Conservation (phyloP, 2,797 vertebrate genomes). For the Sebastes elongatus region DNA sequence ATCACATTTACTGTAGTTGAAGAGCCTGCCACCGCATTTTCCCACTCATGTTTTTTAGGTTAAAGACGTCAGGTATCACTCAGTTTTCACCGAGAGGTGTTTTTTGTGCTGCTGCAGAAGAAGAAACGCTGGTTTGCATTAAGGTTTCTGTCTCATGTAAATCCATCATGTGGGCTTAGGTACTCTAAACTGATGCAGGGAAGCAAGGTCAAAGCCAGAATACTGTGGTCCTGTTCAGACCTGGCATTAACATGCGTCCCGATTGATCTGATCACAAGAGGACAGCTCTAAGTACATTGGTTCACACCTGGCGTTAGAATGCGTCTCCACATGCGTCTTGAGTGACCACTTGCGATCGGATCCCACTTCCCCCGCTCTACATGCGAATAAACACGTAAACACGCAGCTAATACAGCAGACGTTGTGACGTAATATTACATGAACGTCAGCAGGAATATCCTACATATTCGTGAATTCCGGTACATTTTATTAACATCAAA, state of each 20-base stretch:
- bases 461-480: no score
- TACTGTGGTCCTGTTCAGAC: not conserved
- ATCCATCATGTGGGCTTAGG: slow-evolving; percentile 72
- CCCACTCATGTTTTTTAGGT: not conserved
- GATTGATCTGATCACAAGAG: no score
- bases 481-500: no score
- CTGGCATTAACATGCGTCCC: no score
- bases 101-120: slow-evolving; percentile 23
- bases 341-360: no score
- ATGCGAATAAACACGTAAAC: no score
- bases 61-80: slow-evolving; percentile 13
- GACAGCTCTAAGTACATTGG: accelerated
- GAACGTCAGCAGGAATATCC: no score
- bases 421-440: no score
- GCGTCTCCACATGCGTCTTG: no score
- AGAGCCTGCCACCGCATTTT: not conserved
- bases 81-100: slow-evolving; percentile 13
- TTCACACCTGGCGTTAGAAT: no score
- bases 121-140: slow-evolving; percentile 81
- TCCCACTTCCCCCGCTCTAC: no score
- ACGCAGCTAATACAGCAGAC: no score
- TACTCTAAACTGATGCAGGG: slow-evolving; percentile 67
- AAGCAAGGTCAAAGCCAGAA: slow-evolving; percentile 33
- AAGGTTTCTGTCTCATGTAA: slow-evolving; percentile 84
- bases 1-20: slow-evolving; percentile 34